phyloP scores from a whole-genome alignment of 1,140 invertebrate genomes.

The Pachyrhynchus sulphureomaculatus region DNA sequence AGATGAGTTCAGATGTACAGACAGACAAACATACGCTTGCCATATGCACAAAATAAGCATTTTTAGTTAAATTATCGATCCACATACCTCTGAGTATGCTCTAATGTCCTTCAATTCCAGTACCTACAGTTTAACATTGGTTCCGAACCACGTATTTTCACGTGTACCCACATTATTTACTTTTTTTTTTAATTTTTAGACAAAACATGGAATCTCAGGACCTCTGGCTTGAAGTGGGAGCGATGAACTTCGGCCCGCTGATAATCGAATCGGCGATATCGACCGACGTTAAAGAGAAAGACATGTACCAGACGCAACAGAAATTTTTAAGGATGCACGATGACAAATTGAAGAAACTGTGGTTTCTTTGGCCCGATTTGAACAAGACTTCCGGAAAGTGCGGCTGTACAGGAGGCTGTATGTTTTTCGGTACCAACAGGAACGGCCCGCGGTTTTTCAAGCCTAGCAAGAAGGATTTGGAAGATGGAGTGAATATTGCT shows the following conservation, averaged over 20 bases:
- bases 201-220: constrained; percentile 59
- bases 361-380: constrained; percentile 86
- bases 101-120: too few species aligned
- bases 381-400: constrained; percentile 71
- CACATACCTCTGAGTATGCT: too few species aligned
- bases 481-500: constrained; percentile 81
- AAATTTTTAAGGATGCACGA: constrained; percentile 88
- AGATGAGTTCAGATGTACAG: too few species aligned
- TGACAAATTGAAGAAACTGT: constrained; percentile 80
- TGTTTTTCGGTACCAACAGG: constrained; percentile 88
- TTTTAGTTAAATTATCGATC: too few species aligned
- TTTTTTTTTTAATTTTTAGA: constrained; percentile 25
- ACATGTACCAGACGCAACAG: constrained; percentile 75
- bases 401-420: constrained; percentile 92
- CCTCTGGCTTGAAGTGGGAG: constrained; percentile 91
- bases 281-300: constrained; percentile 70
- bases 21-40: too few species aligned
- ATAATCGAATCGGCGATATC: constrained; percentile 91
- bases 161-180: too few species aligned
- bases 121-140: too few species aligned
- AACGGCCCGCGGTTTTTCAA: constrained; percentile 88
- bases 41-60: too few species aligned
- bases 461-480: constrained; percentile 74
- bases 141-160: too few species aligned
- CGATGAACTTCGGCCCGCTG: constrained; percentile 85